Percentiles rank a stretch among this genome's conserved stretches.
Conservation (phyloP, 1,140 invertebrate genomes). For the Cydia fagiglandana region DNA sequence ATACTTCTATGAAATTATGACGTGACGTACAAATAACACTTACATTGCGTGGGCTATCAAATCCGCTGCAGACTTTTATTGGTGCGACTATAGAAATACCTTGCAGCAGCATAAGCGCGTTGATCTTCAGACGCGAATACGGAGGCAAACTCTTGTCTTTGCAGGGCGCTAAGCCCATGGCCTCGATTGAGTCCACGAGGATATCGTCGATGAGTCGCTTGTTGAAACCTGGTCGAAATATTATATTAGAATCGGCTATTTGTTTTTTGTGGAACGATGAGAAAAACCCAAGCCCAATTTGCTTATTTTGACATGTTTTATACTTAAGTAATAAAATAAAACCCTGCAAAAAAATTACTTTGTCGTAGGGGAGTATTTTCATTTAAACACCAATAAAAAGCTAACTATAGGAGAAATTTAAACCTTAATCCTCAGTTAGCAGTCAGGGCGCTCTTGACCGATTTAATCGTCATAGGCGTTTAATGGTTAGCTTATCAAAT, state of each 20-base stretch:
- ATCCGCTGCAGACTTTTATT: too few species aligned
- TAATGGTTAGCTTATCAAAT: background rate
- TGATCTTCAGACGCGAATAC: conserved; percentile 82
- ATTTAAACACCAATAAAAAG: too few species aligned
- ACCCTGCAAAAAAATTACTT: background rate
- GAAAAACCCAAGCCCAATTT: conserved; percentile 6
- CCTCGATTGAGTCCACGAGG: conserved; percentile 86
- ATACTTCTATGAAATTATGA: too few species aligned
- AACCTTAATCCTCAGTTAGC: too few species aligned
- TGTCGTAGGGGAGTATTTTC: too few species aligned
- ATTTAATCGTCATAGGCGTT: background rate
- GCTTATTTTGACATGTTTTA: background rate
- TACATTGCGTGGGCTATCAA: too few species aligned
- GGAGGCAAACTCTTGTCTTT: conserved; percentile 78
- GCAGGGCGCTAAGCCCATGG: conserved; percentile 84
- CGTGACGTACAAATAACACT: too few species aligned
- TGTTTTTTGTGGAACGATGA: conserved; percentile 27
- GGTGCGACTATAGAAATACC: too few species aligned
- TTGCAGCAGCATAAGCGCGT: conserved; percentile 88
- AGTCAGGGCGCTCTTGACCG: background rate
- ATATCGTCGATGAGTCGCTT: conserved; percentile 91
- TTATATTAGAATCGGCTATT: background rate
- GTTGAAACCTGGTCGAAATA: conserved; percentile 79
- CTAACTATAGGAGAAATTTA: too few species aligned
- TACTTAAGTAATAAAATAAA: too few species aligned